phyloP scores from a whole-genome alignment of 2,797 vertebrate species.

The Sphenodon punctatus region DNA sequence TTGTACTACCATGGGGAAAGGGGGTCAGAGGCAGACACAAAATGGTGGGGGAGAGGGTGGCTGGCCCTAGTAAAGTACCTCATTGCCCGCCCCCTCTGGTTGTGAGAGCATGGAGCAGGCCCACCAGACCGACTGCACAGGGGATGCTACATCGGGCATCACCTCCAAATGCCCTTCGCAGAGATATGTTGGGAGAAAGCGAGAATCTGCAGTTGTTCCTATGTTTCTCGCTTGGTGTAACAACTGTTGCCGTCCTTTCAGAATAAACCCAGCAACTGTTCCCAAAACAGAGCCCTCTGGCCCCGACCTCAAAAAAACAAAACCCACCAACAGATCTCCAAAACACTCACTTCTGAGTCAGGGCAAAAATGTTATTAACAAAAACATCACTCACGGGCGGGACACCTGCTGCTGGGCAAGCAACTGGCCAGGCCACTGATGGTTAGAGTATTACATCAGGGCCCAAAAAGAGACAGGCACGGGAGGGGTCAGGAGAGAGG shows the following conservation, averaged over 20 bases:
- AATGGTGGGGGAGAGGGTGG: neutral
- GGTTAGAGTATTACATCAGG: constrained; percentile 80
- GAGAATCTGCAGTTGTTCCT: constrained; percentile 84
- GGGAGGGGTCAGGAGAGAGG: neutral
- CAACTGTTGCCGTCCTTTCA: constrained; percentile 85
- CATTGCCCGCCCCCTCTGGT: too few species aligned
- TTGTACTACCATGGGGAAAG: neutral
- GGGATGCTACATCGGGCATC: constrained; percentile 39
- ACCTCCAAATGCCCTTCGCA: constrained; percentile 78
- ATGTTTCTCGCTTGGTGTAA: constrained; percentile 81
- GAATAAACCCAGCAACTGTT: constrained; percentile 81
- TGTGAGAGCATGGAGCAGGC: neutral
- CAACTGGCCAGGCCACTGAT: constrained; percentile 85
- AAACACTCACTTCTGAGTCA: constrained; percentile 79
- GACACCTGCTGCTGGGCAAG: constrained; percentile 90
- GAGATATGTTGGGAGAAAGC: constrained; percentile 34
- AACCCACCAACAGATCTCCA: constrained; percentile 34
- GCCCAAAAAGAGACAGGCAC: constrained; percentile 67
- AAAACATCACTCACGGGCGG: constrained; percentile 77
- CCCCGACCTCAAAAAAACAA: constrained; percentile 73
- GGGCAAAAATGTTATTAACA: constrained; percentile 84
- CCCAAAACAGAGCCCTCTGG: constrained; percentile 62
- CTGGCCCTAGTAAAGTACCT: rapidly evolving
- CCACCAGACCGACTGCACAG: constrained; percentile 14
- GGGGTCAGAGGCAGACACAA: neutral